Evolutionary conservation across 2,113 vertebrate species (phyloP).

Genomic region (Casuarius casuarius): DNA sequence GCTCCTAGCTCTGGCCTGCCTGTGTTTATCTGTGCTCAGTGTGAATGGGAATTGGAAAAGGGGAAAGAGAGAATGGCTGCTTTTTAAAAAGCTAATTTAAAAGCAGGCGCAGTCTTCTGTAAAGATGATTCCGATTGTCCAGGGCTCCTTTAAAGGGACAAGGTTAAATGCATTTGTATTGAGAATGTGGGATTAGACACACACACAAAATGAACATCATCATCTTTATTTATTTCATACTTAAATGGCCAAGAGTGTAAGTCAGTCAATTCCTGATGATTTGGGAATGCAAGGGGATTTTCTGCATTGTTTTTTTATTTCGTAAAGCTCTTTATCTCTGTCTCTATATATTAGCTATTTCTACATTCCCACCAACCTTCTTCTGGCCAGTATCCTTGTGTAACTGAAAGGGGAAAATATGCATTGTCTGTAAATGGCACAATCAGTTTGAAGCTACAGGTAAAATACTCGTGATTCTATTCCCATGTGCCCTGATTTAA

Average conservation of each 20-base stretch:
- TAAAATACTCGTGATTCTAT: neutral
- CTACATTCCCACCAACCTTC: neutral
- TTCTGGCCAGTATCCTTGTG: neutral
- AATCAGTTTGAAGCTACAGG: neutral
- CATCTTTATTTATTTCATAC: constrained; percentile 65
- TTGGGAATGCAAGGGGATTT: constrained; percentile 44
- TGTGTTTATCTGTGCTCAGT: constrained; percentile 52
- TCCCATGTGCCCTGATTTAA: neutral
- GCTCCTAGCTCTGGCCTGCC: neutral
- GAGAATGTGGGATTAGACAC: constrained; percentile 65
- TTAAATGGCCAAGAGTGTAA: constrained; percentile 50
- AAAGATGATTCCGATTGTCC: constrained; percentile 73
- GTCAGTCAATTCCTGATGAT: constrained; percentile 44
- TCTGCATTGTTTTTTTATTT: constrained; percentile 40
- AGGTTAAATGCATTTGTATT: constrained; percentile 73
- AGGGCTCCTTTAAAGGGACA: constrained; percentile 61
- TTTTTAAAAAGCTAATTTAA: constrained; percentile 75
- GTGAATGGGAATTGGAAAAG: constrained; percentile 67
- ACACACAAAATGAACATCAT: constrained; percentile 46
- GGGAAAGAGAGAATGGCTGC: constrained; percentile 34
- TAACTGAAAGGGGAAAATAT: neutral
- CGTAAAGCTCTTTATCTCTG: constrained; percentile 53
- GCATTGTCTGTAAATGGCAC: neutral
- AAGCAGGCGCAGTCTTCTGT: constrained; percentile 69
- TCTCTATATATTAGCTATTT: constrained; percentile 28